Conservation (phyloP, 2,888 invertebrate genomes). For the Yponomeuta sedellus region DNA sequence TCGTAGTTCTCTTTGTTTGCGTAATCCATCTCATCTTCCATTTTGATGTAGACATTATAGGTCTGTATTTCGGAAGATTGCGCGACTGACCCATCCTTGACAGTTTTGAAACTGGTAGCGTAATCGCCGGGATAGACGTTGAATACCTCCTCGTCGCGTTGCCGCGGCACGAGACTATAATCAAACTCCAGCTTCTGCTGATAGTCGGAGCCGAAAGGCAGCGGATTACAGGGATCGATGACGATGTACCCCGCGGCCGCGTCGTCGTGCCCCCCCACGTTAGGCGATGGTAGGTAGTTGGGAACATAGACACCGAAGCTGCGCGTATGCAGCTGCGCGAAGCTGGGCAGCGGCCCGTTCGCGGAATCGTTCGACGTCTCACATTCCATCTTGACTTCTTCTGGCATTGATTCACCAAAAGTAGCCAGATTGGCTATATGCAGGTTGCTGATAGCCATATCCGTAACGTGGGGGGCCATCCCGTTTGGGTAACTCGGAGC, state of each 20-base stretch:
- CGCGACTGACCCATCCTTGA: conserved; percentile 32
- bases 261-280: conserved; percentile 86
- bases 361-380: conserved; percentile 58
- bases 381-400: conserved; percentile 69
- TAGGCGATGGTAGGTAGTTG: conserved; percentile 78
- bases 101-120: conserved; percentile 36
- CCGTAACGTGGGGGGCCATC: conserved; percentile 90
- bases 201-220: conserved; percentile 55
- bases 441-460: conserved; percentile 82
- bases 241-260: conserved; percentile 70
- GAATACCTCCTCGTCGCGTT: conserved; percentile 51
- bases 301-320: conserved; percentile 76
- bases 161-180: conserved; percentile 54
- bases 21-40: conserved; percentile 70
- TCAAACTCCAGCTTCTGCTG: conserved; percentile 57
- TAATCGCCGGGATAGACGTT: conserved; percentile 46
- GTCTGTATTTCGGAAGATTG: conserved; percentile 42
- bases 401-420: conserved; percentile 83
- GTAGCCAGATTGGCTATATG: conserved; percentile 85
- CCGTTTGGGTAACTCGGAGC: conserved; percentile 87
- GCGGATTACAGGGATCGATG: conserved; percentile 58
- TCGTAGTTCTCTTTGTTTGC: conserved; percentile 73
- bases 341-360: conserved; percentile 78
- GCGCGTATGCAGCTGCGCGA: conserved; percentile 79
- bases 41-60: conserved; percentile 57